Conservation (phyloP, 2,888 invertebrate species). For the Pteria penguin region DNA sequence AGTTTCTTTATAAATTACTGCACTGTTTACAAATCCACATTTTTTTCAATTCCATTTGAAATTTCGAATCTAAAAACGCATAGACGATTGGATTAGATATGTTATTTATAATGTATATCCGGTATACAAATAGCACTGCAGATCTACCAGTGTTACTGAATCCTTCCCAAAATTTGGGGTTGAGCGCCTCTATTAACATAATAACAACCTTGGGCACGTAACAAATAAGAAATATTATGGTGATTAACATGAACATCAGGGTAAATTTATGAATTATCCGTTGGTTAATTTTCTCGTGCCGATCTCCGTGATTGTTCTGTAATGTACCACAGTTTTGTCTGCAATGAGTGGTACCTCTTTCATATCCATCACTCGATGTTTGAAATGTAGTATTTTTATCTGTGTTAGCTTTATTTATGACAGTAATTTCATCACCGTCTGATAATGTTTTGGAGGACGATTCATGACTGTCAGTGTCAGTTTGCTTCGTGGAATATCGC, state of each 20-base stretch:
- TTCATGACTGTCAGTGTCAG: too few species aligned
- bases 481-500: too few species aligned
- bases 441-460: too few species aligned
- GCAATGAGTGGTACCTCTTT: too few species aligned
- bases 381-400: too few species aligned
- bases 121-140: conserved; percentile 20
- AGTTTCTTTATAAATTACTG: too few species aligned
- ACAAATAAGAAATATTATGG: conserved; percentile 26
- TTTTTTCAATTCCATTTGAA: neutral
- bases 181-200: conserved; percentile 13
- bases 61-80: conserved; percentile 23
- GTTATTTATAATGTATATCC: conserved; percentile 32
- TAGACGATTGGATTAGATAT: conserved; percentile 35
- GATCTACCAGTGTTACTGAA: conserved; percentile 4
- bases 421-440: too few species aligned
- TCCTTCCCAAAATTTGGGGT: conserved; percentile 31
- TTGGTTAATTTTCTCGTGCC: neutral
- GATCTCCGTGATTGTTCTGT: too few species aligned
- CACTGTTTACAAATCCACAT: too few species aligned
- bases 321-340: too few species aligned
- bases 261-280: conserved; percentile 9
- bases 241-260: conserved; percentile 38
- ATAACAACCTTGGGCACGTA: conserved; percentile 27
- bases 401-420: too few species aligned
- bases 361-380: neutral